Base-by-base conservation (phyloP, 2,888 invertebrate species). In the Leptarthrus brevirostris region DNA sequence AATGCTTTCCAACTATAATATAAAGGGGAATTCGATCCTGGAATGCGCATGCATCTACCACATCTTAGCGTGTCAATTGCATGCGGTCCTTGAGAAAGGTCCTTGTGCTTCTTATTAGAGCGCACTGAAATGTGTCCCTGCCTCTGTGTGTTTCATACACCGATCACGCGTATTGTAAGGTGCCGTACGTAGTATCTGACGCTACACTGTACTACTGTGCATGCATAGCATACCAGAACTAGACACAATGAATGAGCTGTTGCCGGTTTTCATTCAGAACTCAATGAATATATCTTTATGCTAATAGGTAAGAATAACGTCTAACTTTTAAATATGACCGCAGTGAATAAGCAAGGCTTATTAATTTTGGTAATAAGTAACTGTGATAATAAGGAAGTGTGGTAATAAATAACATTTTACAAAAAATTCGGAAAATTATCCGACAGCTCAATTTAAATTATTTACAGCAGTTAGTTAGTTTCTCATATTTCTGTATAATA, bases 211-310 rank as follows among this genome's bases (percentile, higher is more conserved):
- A 64, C 40, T 71, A 56, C 34, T 56, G 56, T 72, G 47, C 52
- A 53, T 72, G 44, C 49, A 53, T 64, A 66, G 49, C 53, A 74
- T 24, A n/a, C n/a, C n/a, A n/a, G n/a, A 24, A 40, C 40, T n/a
- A 36, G 44, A 53, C 44, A 58, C 58, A 24, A 75, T 75, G 72
- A 58, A 70, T 73, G 75, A 40, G 75, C 40, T 58, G 75, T 75
- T 75, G 75, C 75, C 75, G 73, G 73, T 70, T 75, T 75, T 75
- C 75, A 72, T 74, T 66, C 56, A 74, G 14, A 22, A 69, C 20
- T 22, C 69, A 30, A 44, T 49, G 47, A 26, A 54, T 54, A 44
- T 4, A 3, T 52, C 52, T 36, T 26, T 52, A 24, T 16, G 12
- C 16, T 16, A 26, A 20, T 14, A n/a, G n/a, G n/a, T n/a, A n/a